Evolutionary conservation across 2,797 vertebrate genomes (phyloP).

Genomic region (Rhyacichthys aspro): DNA sequence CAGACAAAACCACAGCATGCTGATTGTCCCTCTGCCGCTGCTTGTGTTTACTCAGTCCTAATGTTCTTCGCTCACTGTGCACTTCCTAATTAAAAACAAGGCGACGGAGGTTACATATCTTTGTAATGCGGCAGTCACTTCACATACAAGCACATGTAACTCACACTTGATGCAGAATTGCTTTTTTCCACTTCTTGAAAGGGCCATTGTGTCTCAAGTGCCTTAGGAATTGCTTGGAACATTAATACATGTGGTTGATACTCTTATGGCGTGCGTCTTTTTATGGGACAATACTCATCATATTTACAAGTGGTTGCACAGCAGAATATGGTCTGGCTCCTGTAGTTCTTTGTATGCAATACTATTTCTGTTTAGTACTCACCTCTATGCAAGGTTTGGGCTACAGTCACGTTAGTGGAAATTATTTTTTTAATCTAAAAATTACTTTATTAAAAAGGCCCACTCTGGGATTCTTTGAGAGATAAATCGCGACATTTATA

Average conservation of each 20-base stretch:
- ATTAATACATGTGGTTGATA: conserved; percentile 59
- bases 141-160: conserved; percentile 55
- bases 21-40: conserved; percentile 57
- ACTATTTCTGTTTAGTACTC: neutral
- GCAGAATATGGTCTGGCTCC: neutral
- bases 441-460: too few relatives aligned
- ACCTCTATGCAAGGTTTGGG: neutral
- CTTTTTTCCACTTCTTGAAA: conserved; percentile 57
- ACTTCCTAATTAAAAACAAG: conserved; percentile 67
- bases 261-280: conserved; percentile 38
- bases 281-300: conserved; percentile 13
- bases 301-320: conserved; percentile 14
- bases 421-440: too few relatives aligned
- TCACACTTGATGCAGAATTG: conserved; percentile 59
- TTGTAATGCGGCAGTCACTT: conserved; percentile 54
- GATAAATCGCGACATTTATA: too few relatives aligned
- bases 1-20: conserved; percentile 42
- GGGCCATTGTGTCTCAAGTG: conserved; percentile 62
- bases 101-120: conserved; percentile 61
- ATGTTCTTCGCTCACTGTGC: conserved; percentile 63
- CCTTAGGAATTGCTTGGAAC: conserved; percentile 51
- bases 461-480: too few relatives aligned
- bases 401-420: too few relatives aligned
- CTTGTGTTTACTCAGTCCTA: conserved; percentile 62
- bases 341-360: conserved; percentile 1